Base-by-base conservation (phyloP, 2,888 invertebrate genomes). In the Portevinia maculata region DNA sequence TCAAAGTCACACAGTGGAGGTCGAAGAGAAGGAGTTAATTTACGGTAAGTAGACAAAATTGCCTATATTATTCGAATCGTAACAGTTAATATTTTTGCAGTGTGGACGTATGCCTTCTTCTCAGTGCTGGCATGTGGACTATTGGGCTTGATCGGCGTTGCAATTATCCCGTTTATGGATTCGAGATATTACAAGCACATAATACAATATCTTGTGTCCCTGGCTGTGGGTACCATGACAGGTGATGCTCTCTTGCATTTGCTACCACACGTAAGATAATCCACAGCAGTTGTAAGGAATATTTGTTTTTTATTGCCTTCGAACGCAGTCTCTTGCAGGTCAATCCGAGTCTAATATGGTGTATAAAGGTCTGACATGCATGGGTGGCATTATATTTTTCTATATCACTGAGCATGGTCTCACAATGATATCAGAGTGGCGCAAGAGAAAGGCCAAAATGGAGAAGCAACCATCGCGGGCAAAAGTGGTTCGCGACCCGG, bases 181-280 rank as follows among this genome's bases (percentile, higher is more conserved):
- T 94, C 95, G 86, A 93, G 93, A 13, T 96, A 96, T 89, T 98
- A 98, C 89, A 96, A 98, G 87, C 95, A 97, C 85, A 91, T 98
- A 32, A 92, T 98, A 62, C 98, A 98, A 90, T 98, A 97, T 90
- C 92, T 98, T 81, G 97, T 98, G 1, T 97, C 98, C 0, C 91
- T 98, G 85, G 98, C 98, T 13, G 96, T 98, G 32, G 98, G 98
- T 0, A 97, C 97, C 0, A 91, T 98, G 73, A 95, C 96, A 50
- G 98, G 98, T 0, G 98, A 98, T 91, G 98, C 98, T 0, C 91
- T 98, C 48, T 91, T 98, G 75, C 98, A 98, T 92, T 93, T 98
- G 28, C 92, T 98, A 89, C 98, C 98, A 17, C 97, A 97, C 88
- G 97, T 96, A 74, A 94, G 90, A 67, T 15, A 17, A 21, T 55